phyloP scores from a whole-genome alignment of 2,113 vertebrate genomes.

The Cebus imitator region DNA sequence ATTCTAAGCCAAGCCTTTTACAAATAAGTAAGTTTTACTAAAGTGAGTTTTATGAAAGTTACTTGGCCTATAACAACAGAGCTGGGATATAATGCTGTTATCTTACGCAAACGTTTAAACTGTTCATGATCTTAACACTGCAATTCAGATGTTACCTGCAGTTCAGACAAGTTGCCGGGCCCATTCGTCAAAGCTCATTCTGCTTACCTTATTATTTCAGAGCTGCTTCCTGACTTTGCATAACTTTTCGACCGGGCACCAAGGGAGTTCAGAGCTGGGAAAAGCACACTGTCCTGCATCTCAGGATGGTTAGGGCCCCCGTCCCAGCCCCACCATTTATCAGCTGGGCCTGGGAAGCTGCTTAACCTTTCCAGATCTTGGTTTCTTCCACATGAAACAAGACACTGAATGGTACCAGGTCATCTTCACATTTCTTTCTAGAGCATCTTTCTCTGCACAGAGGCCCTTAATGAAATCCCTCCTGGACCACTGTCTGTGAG shows the following conservation, averaged over 20 bases:
- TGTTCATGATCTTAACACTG: neutral
- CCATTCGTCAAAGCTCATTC: neutral
- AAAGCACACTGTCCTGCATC: neutral
- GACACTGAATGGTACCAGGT: neutral
- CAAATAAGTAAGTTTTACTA: neutral
- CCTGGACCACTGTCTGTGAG: neutral
- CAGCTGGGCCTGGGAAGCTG: neutral
- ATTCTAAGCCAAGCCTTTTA: neutral
- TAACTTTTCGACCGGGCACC: neutral
- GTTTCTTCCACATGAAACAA: neutral
- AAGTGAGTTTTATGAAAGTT: neutral
- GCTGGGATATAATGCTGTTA: neutral
- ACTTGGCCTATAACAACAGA: neutral
- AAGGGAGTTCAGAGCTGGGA: neutral
- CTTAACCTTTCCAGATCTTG: neutral
- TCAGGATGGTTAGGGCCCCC: neutral
- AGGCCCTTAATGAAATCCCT: neutral
- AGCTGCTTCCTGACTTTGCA: neutral
- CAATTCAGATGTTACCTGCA: neutral
- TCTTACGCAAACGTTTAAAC: neutral
- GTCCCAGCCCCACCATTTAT: neutral
- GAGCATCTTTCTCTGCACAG: neutral
- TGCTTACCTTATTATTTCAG: neutral
- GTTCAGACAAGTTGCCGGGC: neutral
- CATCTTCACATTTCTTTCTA: neutral